Percentiles rank a stretch among this genome's conserved stretches.
These are phyloP conservation scores for Orientallactaga bullata DNA, from an alignment of 2,113 vertebrate genomes.

Conservation along the genomic window DNA sequence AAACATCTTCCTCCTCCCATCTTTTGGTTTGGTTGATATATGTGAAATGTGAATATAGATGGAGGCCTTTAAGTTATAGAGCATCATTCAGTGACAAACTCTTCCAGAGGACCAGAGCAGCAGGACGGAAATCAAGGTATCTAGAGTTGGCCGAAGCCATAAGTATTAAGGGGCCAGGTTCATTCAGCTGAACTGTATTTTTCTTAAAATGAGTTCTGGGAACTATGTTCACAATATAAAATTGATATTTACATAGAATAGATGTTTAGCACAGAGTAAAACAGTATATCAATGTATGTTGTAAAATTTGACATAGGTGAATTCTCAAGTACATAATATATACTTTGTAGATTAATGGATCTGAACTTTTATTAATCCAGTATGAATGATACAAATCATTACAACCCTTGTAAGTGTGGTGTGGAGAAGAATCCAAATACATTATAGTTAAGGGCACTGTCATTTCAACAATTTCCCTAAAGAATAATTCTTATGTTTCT, in stretches of 20 bases:
- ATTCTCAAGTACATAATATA: constrained; percentile 36
- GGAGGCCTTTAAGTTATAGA: constrained; percentile 95
- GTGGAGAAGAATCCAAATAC: neutral
- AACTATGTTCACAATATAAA: constrained; percentile 34
- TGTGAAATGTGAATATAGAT: constrained; percentile 88
- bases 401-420: neutral
- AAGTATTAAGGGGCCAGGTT: constrained; percentile 45
- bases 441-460: neutral
- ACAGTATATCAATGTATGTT: neutral
- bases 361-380: neutral
- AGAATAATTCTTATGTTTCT: constrained; percentile 13
- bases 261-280: constrained; percentile 50
- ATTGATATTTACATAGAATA: constrained; percentile 20
- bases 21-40: constrained; percentile 85
- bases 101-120: constrained; percentile 94
- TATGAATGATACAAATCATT: neutral
- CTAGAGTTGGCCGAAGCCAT: constrained; percentile 68
- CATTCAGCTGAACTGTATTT: constrained; percentile 38
- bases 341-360: constrained; percentile 15
- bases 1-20: constrained; percentile 80
- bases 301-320: constrained; percentile 15
- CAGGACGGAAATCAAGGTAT: constrained; percentile 95
- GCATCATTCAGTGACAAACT: constrained; percentile 94
- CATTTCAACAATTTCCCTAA: neutral
- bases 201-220: constrained; percentile 51